phyloP scores from a whole-genome alignment of 2,888 invertebrate species.

The Horisme vitalbata region DNA sequence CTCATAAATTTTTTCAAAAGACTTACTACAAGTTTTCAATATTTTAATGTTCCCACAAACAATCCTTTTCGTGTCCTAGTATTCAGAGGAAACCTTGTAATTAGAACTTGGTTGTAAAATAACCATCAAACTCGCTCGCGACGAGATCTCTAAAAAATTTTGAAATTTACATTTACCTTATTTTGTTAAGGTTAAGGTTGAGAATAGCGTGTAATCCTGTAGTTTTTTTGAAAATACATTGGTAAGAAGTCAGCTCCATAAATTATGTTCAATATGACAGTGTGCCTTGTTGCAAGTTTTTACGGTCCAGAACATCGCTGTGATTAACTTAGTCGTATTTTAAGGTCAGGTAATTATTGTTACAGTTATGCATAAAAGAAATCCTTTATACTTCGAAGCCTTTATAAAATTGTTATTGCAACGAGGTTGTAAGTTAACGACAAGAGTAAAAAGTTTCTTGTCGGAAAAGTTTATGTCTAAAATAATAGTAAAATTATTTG shows the following conservation, averaged over 20 bases:
- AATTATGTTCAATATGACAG: constrained; percentile 77
- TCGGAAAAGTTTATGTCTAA: too few species aligned
- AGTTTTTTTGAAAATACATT: constrained; percentile 32
- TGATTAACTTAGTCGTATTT: constrained; percentile 55
- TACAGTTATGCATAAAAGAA: constrained; percentile 25
- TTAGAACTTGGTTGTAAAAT: constrained; percentile 77
- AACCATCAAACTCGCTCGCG: constrained; percentile 75
- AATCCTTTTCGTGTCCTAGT: constrained; percentile 66
- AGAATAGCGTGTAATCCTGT: constrained; percentile 25
- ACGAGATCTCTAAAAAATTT: constrained; percentile 60
- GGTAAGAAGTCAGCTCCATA: constrained; percentile 62
- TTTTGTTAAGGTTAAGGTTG: constrained; percentile 30
- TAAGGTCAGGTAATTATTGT: constrained; percentile 40
- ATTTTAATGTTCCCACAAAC: constrained; percentile 63
- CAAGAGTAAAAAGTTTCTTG: not conserved
- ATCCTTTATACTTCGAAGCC: constrained; percentile 19
- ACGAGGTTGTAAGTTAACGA: not conserved
- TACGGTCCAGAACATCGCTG: constrained; percentile 61
- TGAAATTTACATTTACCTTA: constrained; percentile 21
- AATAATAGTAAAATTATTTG: too few species aligned
- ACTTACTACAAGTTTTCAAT: constrained; percentile 26
- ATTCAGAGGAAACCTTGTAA: constrained; percentile 73
- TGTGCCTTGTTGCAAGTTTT: constrained; percentile 69
- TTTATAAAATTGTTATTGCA: constrained; percentile 1
- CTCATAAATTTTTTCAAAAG: constrained; percentile 65